Conservation (phyloP, 2,888 invertebrate genomes). For the Drosophila recens region DNA sequence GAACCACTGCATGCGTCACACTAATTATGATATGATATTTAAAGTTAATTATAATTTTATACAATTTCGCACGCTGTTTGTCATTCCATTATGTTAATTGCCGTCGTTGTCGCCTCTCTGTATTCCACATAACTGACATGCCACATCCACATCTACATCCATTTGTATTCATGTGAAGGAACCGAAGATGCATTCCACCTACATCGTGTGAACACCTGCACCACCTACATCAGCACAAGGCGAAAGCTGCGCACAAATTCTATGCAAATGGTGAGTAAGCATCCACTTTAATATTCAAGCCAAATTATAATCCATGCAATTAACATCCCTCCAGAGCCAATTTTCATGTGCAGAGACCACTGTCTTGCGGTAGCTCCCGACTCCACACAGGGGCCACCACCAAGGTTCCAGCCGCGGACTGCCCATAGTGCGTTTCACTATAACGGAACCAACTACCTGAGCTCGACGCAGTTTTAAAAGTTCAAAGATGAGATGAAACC, state of each 20-base stretch:
- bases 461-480: conserved; percentile 63
- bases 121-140: neutral
- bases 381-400: conserved; percentile 19
- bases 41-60: conserved; percentile 1
- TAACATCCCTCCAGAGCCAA: conserved; percentile 76
- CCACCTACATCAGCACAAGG: conserved; percentile 88
- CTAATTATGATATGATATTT: neutral
- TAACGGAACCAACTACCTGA: conserved; percentile 35
- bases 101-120: conserved; percentile 16
- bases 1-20: conserved; percentile 40
- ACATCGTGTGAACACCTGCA: conserved; percentile 88
- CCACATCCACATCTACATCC: neutral
- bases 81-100: conserved; percentile 27
- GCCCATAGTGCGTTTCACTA: conserved; percentile 35
- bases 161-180: conserved; percentile 64
- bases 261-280: conserved; percentile 81
- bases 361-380: conserved; percentile 83
- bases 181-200: conserved; percentile 87
- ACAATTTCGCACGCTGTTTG: neutral
- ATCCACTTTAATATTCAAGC: neutral
- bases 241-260: conserved; percentile 85
- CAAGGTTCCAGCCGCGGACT: conserved; percentile 28
- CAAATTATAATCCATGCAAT: neutral
- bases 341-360: conserved; percentile 85
- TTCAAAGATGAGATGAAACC: conserved; percentile 37